Conservation (phyloP, 2,888 invertebrate genomes). For the Acleris sparsana region DNA sequence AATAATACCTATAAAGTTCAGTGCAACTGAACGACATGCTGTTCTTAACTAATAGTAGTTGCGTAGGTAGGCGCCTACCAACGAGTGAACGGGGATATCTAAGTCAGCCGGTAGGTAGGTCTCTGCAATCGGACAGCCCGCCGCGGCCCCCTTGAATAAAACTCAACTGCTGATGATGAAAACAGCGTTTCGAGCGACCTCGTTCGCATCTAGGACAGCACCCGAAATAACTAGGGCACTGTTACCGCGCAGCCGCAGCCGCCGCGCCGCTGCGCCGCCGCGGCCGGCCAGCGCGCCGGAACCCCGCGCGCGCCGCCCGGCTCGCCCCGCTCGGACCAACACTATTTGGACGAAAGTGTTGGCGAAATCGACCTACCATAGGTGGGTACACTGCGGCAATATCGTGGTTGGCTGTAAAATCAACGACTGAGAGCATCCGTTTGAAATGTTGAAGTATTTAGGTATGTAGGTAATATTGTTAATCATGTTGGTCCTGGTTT, state of each 20-base stretch:
- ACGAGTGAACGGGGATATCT: constrained; percentile 56
- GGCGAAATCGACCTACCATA: constrained; percentile 66
- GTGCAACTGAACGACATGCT: not conserved
- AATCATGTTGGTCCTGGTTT: no score
- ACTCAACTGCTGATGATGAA: constrained; percentile 72
- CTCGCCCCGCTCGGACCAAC: constrained; percentile 41
- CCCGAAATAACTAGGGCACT: constrained; percentile 81
- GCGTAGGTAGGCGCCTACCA: no score
- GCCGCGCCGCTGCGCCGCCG: constrained; percentile 56
- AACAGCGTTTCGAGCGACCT: constrained; percentile 72
- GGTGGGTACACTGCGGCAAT: constrained; percentile 53
- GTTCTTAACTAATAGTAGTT: not conserved
- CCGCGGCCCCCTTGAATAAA: constrained; percentile 75
- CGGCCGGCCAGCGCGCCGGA: constrained; percentile 48
- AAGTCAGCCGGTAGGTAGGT: constrained; percentile 52
- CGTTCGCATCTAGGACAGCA: constrained; percentile 77
- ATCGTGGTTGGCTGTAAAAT: constrained; percentile 45
- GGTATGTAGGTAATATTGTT: not conserved
- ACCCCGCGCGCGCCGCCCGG: not conserved
- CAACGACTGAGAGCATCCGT: not conserved
- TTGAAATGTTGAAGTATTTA: not conserved
- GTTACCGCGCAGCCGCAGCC: constrained; percentile 73
- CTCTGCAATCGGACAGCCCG: constrained; percentile 67
- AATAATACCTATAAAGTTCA: not conserved
- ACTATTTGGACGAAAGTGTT: constrained; percentile 48